A percentile compares a stretch with the other conserved stretches of the same genome.
phyloP scores from a whole-genome alignment of 2,797 vertebrate genomes.

The Melanotaenia boesemani region DNA sequence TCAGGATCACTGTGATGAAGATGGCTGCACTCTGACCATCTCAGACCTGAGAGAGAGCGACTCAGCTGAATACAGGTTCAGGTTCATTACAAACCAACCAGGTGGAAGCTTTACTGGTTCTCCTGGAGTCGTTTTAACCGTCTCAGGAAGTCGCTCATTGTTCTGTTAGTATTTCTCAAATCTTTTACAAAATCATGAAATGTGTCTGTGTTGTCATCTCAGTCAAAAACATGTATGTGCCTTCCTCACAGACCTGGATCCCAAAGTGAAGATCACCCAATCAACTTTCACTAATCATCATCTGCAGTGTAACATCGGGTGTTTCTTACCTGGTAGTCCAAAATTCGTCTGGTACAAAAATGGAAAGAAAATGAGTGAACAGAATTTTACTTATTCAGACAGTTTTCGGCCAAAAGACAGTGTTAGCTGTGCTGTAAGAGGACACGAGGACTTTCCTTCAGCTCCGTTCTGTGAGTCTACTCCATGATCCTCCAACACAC shows the following conservation, averaged over 20 bases:
- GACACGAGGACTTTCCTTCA: neutral
- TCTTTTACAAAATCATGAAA: too few relatives aligned
- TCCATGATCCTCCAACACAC: too few relatives aligned
- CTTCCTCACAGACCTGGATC: neutral
- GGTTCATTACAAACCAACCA: conserved; percentile 10
- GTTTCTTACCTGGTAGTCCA: neutral
- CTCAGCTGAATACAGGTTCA: conserved; percentile 43
- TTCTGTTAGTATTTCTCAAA: neutral
- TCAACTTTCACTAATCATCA: too few relatives aligned
- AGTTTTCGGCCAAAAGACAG: neutral
- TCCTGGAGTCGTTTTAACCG: conserved; percentile 30
- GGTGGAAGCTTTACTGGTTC: neutral
- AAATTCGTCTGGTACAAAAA: conserved; percentile 50
- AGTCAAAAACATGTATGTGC: too few relatives aligned
- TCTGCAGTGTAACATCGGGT: conserved; percentile 21
- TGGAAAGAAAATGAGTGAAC: accelerated
- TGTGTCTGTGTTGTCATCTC: too few relatives aligned
- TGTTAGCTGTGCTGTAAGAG: conserved; percentile 24
- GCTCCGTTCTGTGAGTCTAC: too few relatives aligned
- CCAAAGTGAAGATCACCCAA: neutral
- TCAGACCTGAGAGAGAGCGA: conserved; percentile 41
- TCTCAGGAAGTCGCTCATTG: conserved; percentile 38
- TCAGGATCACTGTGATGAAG: accelerated
- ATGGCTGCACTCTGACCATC: conserved; percentile 2
- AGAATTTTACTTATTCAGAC: accelerated